Percentiles rank a stretch among this genome's conserved stretches.
Conservation (phyloP, 2,113 vertebrate genomes). For the Scomber japonicus region DNA sequence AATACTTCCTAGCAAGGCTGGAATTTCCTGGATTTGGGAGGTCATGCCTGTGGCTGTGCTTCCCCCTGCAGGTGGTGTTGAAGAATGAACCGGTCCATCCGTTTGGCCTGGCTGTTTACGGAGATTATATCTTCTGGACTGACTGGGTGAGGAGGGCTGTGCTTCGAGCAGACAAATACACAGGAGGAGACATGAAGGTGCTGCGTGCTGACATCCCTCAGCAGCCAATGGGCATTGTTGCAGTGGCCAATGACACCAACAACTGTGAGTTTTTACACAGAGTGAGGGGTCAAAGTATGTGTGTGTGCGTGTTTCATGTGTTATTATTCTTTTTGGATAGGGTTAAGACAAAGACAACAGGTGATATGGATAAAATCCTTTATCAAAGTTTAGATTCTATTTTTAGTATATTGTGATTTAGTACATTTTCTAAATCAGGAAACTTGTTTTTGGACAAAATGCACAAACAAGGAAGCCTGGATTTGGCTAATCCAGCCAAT, state of each 20-base stretch:
- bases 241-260: conserved; percentile 98
- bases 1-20: conserved; percentile 2
- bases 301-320: not conserved
- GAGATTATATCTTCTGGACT: conserved; percentile 98
- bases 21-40: conserved; percentile 7
- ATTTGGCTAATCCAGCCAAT: not conserved
- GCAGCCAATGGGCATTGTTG: conserved; percentile 98
- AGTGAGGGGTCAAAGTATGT: not conserved
- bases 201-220: conserved; percentile 97
- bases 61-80: conserved; percentile 90
- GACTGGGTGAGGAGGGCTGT: conserved; percentile 98
- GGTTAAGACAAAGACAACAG: not conserved
- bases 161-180: conserved; percentile 95
- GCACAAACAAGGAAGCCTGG: not conserved
- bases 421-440: not conserved
- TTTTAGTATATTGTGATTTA: not conserved
- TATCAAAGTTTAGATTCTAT: not conserved
- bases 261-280: conserved; percentile 90
- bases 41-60: conserved; percentile 20
- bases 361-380: not conserved
- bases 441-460: not conserved
- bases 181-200: conserved; percentile 95
- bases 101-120: conserved; percentile 95
- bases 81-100: conserved; percentile 97
- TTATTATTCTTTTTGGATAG: not conserved